Base-by-base conservation (phyloP, 37 sponge, comb jelly and placozoan genomes). In the Dysidea cf. avara region DNA sequence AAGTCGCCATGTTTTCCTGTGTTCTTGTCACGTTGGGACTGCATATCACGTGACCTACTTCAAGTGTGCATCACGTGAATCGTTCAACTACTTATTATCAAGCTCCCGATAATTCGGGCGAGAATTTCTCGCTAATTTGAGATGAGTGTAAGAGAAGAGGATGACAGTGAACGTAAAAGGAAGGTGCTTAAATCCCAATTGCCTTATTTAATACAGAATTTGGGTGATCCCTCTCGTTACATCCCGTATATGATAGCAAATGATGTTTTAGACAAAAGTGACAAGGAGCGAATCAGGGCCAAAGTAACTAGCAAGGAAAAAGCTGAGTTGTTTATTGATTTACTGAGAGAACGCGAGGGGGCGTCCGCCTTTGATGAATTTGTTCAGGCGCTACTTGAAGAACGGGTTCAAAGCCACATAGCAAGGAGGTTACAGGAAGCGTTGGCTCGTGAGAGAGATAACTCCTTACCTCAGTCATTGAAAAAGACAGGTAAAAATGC, bases 371-470 rank as follows among this genome's bases (percentile, higher is more conserved):
- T 77, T 25, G 86, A 85, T 35, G 75, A 79, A 21, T 60, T 89
- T 30, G 60, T 80, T 14, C 71, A 75, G 1, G 90, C 74, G 2
- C 58, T 89, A 20, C 79, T 67, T 14, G 48, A 60, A 26, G 73
- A 83, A 59, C 51, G 72, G 47, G 84, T 80, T 36, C 90, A 89
- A 26, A 70, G 70, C 1, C 90, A 89, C 66, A 75, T 89, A 14
- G 80, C 79, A 11, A 61, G 81, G 40, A 38, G 28, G 0, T 53
- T 89, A 33, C 60, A 68, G 18, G 34, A 56, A 16, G 71, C 80
- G 2, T 52, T 83, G 2, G 61, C 66, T 39, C 51, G 61, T 60
- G 59, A 32, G 58, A 71, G 46, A 3, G 34, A 4, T 13, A 61
- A 79, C 28, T 5, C 3, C 35, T 7, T 16, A 71, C 31, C 36